Conservation (phyloP, 2,888 invertebrate species). For the Drosophila anomalata region DNA sequence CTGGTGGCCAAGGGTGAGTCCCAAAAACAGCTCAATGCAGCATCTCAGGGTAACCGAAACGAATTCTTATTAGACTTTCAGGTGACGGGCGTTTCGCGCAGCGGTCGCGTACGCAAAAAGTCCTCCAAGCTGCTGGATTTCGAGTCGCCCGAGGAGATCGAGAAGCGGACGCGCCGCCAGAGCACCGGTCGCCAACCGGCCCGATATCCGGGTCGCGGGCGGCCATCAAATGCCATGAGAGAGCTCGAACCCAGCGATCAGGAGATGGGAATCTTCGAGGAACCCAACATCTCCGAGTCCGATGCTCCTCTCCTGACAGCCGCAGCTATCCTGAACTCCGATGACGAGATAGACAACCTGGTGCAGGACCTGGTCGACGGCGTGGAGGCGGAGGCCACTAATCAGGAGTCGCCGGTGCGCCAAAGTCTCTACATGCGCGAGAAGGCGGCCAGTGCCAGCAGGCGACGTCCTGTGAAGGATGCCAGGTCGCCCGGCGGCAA, state of each 20-base stretch:
- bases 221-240: conserved; percentile 58
- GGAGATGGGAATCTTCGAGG: conserved; percentile 51
- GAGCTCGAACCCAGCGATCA: conserved; percentile 48
- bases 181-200: conserved; percentile 51
- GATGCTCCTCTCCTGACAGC: conserved; percentile 22
- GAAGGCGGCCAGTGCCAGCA: conserved; percentile 85
- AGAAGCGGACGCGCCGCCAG: conserved; percentile 72
- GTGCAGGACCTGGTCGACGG: conserved; percentile 80
- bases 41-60: background rate
- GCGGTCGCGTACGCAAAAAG: conserved; percentile 96
- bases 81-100: conserved; percentile 94
- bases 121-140: conserved; percentile 97
- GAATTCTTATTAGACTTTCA: conserved; percentile 87
- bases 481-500: conserved; percentile 87
- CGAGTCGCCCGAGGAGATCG: conserved; percentile 94
- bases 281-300: conserved; percentile 46
- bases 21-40: background rate
- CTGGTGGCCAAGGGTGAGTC: conserved; percentile 36
- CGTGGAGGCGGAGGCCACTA: conserved; percentile 69
- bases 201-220: conserved; percentile 61
- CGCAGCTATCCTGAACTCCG: conserved; percentile 62
- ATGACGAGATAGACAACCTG: conserved; percentile 80
- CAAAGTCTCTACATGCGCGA: conserved; percentile 90
- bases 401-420: conserved; percentile 79
- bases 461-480: conserved; percentile 90